Conservation (phyloP, 2,113 vertebrate genomes). For the Apteryx owenii region DNA sequence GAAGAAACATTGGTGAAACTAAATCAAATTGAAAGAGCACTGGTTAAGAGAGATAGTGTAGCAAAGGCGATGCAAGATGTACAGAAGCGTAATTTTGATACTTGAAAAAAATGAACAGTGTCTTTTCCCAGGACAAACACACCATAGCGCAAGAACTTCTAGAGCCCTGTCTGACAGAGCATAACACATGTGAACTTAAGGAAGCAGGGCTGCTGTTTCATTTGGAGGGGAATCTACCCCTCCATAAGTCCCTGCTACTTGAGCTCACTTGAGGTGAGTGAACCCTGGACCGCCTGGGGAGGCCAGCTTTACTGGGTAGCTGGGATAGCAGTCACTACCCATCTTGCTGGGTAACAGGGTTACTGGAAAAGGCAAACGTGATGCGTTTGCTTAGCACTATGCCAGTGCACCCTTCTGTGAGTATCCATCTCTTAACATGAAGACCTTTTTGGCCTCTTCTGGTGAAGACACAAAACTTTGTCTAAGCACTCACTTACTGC, state of each 20-base stretch:
- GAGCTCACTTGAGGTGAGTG: rapidly evolving
- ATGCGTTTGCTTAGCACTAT: rapidly evolving
- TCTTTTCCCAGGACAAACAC: not conserved
- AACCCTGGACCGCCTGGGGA: rapidly evolving
- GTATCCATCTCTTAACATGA: rapidly evolving
- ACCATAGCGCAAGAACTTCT: not conserved
- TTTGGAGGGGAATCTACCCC: not conserved
- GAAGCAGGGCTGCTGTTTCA: rapidly evolving
- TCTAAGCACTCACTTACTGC: rapidly evolving
- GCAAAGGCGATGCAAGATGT: not conserved
- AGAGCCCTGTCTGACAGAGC: too few relatives aligned
- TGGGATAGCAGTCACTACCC: not conserved
- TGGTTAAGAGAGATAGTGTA: not conserved
- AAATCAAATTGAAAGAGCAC: not conserved
- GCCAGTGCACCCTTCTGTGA: rapidly evolving
- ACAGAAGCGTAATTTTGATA: not conserved
- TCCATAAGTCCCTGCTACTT: rapidly evolving
- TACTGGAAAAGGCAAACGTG: not conserved
- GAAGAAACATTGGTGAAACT: not conserved
- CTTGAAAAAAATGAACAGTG: not conserved
- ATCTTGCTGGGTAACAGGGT: rapidly evolving
- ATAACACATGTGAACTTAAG: rapidly evolving
- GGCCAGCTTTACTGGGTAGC: not conserved
- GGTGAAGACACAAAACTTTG: not conserved
- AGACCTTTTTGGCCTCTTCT: rapidly evolving